A percentile compares a stretch with the other conserved stretches of the same genome.
Evolutionary conservation across 2,113 vertebrate genomes (phyloP).

Genomic region (Eretmochelys imbricata): DNA sequence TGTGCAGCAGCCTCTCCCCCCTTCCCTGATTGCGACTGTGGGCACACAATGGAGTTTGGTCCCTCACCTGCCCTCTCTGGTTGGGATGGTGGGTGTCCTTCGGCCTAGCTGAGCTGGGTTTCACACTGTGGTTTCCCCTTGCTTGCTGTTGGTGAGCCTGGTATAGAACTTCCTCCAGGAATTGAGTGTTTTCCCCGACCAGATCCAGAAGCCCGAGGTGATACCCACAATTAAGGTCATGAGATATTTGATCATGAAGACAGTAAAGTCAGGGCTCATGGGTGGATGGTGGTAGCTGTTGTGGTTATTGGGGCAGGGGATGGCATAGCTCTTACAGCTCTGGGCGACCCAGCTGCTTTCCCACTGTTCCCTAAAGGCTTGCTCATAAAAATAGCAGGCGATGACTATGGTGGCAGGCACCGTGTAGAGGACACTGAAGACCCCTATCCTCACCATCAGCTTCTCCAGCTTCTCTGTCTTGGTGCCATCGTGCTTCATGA

Average conservation of each 20-base stretch:
- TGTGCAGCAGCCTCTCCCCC: not conserved
- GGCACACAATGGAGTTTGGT: not conserved
- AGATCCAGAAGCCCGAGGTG: slow-evolving; percentile 99
- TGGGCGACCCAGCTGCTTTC: slow-evolving; percentile 93
- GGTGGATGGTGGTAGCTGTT: slow-evolving; percentile 83
- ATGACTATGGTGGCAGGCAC: slow-evolving; percentile 97
- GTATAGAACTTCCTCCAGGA: slow-evolving; percentile 98
- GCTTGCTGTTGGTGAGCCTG: slow-evolving; percentile 93
- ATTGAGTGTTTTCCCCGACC: slow-evolving; percentile 97
- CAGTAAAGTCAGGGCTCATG: slow-evolving; percentile 95
- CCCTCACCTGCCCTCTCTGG: not conserved
- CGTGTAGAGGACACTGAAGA: slow-evolving; percentile 96
- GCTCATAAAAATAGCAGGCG: slow-evolving; percentile 97
- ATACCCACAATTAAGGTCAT: slow-evolving; percentile 98
- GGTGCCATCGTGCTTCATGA: slow-evolving; percentile 98
- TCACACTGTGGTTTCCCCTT: slow-evolving; percentile 96
- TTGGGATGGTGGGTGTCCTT: not conserved
- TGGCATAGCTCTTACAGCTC: slow-evolving; percentile 92
- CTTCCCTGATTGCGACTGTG: no score
- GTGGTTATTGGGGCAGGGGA: slow-evolving; percentile 86
- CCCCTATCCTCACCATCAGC: slow-evolving; percentile 95
- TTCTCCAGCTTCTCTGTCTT: slow-evolving; percentile 98
- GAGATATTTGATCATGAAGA: slow-evolving; percentile 99
- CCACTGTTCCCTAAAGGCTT: slow-evolving; percentile 98
- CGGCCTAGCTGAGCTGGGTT: not conserved